Conservation (phyloP, 2,113 vertebrate genomes). For the Rhodinocichla rosea region DNA sequence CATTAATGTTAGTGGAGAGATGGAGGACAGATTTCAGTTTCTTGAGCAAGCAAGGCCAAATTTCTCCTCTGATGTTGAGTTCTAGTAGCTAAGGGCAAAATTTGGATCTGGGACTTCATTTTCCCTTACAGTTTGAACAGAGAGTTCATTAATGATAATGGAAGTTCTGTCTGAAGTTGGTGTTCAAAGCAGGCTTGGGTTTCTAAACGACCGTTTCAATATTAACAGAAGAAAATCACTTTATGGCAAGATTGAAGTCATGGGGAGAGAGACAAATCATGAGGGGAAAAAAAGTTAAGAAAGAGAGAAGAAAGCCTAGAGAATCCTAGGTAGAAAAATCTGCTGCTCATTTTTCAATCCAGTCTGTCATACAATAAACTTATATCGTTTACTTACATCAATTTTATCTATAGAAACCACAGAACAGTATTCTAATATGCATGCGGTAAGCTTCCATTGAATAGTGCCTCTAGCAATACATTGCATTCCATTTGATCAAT, state of each 20-base stretch:
- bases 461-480: background rate
- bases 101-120: conserved; percentile 43
- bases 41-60: conserved; percentile 30
- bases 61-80: conserved; percentile 31
- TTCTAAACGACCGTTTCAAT: conserved; percentile 2
- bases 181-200: conserved; percentile 34
- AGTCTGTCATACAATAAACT: background rate
- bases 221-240: conserved; percentile 46
- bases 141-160: conserved; percentile 28
- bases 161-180: conserved; percentile 52
- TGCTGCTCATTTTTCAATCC: background rate
- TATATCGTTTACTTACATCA: background rate
- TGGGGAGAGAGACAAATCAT: background rate
- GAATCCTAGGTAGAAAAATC: background rate
- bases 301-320: background rate
- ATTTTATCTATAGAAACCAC: background rate
- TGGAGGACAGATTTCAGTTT: conserved; percentile 13
- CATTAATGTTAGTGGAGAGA: conserved; percentile 5
- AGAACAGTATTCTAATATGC: background rate
- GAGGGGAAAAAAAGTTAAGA: background rate
- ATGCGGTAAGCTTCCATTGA: background rate
- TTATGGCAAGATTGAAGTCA: conserved; percentile 20
- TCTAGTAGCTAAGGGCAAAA: conserved; percentile 46
- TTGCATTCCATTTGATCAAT: background rate
- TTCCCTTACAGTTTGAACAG: conserved; percentile 20